Base-by-base conservation (phyloP, 2,113 vertebrate genomes). In the Glaucidium brasilianum region DNA sequence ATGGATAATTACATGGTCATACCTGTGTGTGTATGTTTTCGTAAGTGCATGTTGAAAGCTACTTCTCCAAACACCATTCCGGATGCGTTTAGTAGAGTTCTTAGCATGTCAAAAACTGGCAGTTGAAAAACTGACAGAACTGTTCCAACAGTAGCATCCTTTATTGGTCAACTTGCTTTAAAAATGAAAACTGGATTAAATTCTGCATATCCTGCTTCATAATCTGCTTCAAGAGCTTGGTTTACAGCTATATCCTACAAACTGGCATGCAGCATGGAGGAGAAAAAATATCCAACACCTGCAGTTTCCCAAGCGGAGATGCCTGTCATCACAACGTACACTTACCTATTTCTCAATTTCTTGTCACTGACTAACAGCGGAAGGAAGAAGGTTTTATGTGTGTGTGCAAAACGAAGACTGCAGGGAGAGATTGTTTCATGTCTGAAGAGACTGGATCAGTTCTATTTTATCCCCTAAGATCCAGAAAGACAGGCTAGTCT, bases 281-380 rank as follows among this genome's bases (percentile, higher is more conserved):
- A 73, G 37, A 71, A 85, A 87, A 11, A 43, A 25, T 37, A 45
- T 27, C 25, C 3, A 35, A 30, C 37, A 67, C 20, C 37, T 82
- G 10, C 35, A 18, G 3, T 85, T 79, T 85, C 43, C 45, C 49
- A 60, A 50, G 67, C 39, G 85, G 66, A 68, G 19, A 34, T 66
- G 26, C 25, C 49, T 72, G 50, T 10, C 43, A 39, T 53, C 82
- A 35, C 39, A 64, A 12, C 11, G 29, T 0, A 0, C 1, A 1
- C 15, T 58, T 69, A 74, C 23, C 10, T 79, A 3, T 64, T 67
- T 90, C 30, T 52, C 5, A 9, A 4, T 79, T 90, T 92, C 59
- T 82, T 83, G 20, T 68, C 53, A 29, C 18, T 55, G 21, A 7
- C 47, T 66, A n/a, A 64, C 22, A 47, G 27, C 10, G 29, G 9